Evolutionary conservation across 2,113 vertebrate genomes (phyloP).

Genomic region (Dendrocopos noguchii): DNA sequence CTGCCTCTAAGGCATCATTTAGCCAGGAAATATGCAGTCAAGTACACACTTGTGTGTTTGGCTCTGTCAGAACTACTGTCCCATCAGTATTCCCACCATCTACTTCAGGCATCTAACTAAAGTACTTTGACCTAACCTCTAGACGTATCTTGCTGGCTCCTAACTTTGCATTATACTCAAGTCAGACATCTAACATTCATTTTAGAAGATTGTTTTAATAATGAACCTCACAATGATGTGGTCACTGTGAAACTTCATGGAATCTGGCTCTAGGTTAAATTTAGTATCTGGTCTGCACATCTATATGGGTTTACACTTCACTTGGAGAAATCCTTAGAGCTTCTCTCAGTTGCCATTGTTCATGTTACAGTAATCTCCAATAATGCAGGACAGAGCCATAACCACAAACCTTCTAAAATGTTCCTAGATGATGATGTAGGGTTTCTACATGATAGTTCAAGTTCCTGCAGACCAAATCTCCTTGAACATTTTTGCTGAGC

Average conservation of each 20-base stretch:
- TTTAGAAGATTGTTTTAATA: background rate
- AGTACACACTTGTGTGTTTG: background rate
- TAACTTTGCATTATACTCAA: background rate
- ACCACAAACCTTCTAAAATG: background rate
- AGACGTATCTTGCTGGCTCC: background rate
- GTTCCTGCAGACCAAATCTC: background rate
- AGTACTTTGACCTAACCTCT: background rate
- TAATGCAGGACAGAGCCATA: background rate
- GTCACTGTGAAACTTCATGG: background rate
- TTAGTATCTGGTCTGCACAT: background rate
- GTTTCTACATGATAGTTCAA: background rate
- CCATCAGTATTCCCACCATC: background rate
- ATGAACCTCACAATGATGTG: background rate
- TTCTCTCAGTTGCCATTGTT: background rate
- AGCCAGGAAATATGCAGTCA: conserved; percentile 27
- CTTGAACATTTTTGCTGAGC: background rate
- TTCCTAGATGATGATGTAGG: background rate
- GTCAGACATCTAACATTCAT: background rate
- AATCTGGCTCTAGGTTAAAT: background rate
- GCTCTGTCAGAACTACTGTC: background rate
- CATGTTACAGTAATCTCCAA: background rate
- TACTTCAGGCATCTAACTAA: conserved; percentile 1
- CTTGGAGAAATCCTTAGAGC: background rate
- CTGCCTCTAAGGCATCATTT: background rate
- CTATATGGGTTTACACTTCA: background rate